These are phyloP conservation scores for Nysson spinosus DNA, from an alignment of 2,888 invertebrate species.

Conservation along the genomic window DNA sequence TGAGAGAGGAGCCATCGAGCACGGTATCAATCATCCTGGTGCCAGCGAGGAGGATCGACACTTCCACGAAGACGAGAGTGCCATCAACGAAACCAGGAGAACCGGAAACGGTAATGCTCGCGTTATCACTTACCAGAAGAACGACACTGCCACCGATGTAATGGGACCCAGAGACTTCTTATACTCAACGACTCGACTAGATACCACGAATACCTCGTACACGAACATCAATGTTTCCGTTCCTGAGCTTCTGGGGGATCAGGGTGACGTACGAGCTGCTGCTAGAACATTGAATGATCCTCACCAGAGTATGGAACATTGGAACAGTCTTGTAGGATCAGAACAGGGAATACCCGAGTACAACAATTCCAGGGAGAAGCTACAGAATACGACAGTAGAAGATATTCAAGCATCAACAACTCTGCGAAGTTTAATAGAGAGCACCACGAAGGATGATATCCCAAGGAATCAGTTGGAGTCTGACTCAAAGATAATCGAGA, in stretches of 20 bases:
- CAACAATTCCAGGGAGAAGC: not conserved
- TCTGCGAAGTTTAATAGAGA: constrained; percentile 15
- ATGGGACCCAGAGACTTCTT: not conserved
- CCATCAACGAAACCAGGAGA: constrained; percentile 25
- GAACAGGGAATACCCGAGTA: not conserved
- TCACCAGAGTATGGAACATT: not conserved
- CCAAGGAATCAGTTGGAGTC: constrained; percentile 4
- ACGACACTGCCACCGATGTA: constrained; percentile 18
- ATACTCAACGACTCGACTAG: not conserved
- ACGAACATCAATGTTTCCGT: not conserved
- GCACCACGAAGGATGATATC: constrained; percentile 4
- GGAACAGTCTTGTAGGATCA: not conserved
- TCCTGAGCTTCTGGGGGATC: constrained; percentile 32
- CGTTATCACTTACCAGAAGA: constrained; percentile 2
- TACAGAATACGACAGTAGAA: not conserved
- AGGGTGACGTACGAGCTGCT: constrained; percentile 17
- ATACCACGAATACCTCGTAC: not conserved
- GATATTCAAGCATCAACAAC: constrained; percentile 9
- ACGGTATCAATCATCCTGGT: constrained; percentile 58
- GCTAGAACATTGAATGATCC: constrained; percentile 2
- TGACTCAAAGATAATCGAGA: constrained; percentile 12
- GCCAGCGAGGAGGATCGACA: constrained; percentile 34
- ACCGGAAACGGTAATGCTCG: constrained; percentile 1
- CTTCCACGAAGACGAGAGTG: constrained; percentile 16
- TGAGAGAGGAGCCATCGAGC: constrained; percentile 55